Base-by-base conservation (phyloP, 2,888 invertebrate species). In the Cerastoderma edule region DNA sequence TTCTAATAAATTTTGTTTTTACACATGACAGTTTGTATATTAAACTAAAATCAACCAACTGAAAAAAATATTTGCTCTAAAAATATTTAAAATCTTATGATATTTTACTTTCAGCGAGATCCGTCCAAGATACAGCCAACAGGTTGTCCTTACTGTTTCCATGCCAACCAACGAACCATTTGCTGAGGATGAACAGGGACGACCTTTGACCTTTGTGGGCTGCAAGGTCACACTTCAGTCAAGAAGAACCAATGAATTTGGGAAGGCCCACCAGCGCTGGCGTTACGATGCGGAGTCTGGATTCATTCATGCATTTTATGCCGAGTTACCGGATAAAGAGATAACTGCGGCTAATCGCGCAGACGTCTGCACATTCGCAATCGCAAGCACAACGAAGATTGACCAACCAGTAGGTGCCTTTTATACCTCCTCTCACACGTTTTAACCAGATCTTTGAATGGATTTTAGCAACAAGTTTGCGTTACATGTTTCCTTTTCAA, bases 231-330 rank as follows among this genome's bases (percentile, higher is more conserved):
- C 84, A n/a, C 74, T 92, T n/a, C 92, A 92, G 80, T 80, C 80
- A 30, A 76, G 88, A 16, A 86, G 89, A 56, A 81, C 75, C 24
- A 88, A 88, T 56, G 88, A 88, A 76, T 91, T 89, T 81, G 93
- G 93, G 54, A 89, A 91, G 50, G 92, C 93, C 30, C 91, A 92
- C 70, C 93, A 93, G 85, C 83, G 88, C 53, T 93, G 92, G 91
- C 68, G 81, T 28, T 90, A 89, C 57, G 90, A 93, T 78, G 87
- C 89, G 27, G 88, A 88, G 70, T 89, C 89, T 4, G 91, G 91
- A 33, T 85, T 89, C 54, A 88, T 93, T 28, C 84, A 87, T 64
- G 90, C 92, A 4, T 92, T 92, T 72, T 81, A 86, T 69, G 87
- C 92, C 4, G 87, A 91, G 64, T 72, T 82, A n/a, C 85, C 87